Percentiles rank a stretch among this genome's conserved stretches.
Evolutionary conservation across 2,113 vertebrate genomes (phyloP).

Genomic region (Sus scrofa): DNA sequence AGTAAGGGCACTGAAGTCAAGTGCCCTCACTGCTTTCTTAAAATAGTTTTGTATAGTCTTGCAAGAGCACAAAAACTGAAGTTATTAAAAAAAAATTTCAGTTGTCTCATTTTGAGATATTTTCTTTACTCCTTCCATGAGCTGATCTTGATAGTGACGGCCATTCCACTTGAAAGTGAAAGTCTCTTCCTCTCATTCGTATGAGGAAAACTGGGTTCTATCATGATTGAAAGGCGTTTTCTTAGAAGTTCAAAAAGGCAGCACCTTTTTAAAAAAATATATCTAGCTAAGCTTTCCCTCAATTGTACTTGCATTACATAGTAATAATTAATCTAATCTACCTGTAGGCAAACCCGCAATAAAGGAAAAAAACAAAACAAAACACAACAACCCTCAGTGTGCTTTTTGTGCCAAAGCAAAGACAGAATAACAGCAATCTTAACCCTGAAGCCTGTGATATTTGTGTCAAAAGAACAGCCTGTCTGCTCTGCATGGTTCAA

Average conservation of each 20-base stretch:
- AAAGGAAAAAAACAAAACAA: slow-evolving; percentile 67
- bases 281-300: slow-evolving; percentile 90
- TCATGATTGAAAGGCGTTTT: slow-evolving; percentile 86
- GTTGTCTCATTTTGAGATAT: slow-evolving; percentile 90
- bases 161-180: slow-evolving; percentile 84
- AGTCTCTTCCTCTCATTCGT: slow-evolving; percentile 85
- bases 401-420: slow-evolving; percentile 91
- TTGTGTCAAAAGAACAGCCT: slow-evolving; percentile 87
- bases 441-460: slow-evolving; percentile 91
- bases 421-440: slow-evolving; percentile 89
- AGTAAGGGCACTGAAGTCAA: slow-evolving; percentile 94
- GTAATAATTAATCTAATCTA: slow-evolving; percentile 93
- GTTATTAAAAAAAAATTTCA: slow-evolving; percentile 84
- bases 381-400: slow-evolving; percentile 84
- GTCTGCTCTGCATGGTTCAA: slow-evolving; percentile 87
- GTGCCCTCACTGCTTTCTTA: slow-evolving; percentile 88
- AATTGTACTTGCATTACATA: slow-evolving; percentile 92
- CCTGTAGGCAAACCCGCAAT: slow-evolving; percentile 91
- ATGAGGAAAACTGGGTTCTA: slow-evolving; percentile 86
- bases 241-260: slow-evolving; percentile 87
- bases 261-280: slow-evolving; percentile 88
- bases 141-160: slow-evolving; percentile 87
- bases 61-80: slow-evolving; percentile 86
- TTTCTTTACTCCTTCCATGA: slow-evolving; percentile 86
- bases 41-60: slow-evolving; percentile 89